These are phyloP conservation scores for Terrapene triunguis DNA, from an alignment of 2,113 vertebrate genomes.

Conservation along the genomic window DNA sequence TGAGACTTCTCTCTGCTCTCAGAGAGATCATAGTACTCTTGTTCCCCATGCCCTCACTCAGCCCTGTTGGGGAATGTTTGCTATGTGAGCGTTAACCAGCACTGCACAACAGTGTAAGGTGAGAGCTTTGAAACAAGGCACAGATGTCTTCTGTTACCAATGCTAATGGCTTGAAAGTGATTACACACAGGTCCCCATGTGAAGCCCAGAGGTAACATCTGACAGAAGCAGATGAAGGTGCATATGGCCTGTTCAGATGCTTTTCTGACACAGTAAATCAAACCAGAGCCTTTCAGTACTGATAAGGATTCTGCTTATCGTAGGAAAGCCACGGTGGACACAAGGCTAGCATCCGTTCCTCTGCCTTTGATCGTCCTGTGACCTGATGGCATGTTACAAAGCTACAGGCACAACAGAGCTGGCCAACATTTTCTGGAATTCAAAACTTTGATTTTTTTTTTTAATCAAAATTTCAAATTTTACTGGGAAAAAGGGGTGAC, in stretches of 20 bases:
- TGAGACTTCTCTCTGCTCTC: neutral
- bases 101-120: rapidly evolving
- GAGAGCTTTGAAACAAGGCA: neutral
- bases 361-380: rapidly evolving
- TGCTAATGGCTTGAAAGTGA: neutral
- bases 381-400: rapidly evolving
- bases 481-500: neutral
- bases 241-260: neutral
- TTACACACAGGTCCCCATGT: rapidly evolving
- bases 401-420: neutral
- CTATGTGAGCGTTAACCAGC: rapidly evolving
- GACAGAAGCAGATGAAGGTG: neutral
- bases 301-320: rapidly evolving
- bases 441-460: neutral
- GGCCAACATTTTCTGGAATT: rapidly evolving
- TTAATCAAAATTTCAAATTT: neutral
- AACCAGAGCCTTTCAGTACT: neutral
- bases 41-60: neutral
- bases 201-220: neutral
- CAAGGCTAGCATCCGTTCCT: rapidly evolving
- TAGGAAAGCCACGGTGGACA: neutral
- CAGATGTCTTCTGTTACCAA: rapidly evolving
- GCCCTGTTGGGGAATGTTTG: neutral
- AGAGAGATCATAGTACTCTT: no score
- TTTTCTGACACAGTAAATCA: rapidly evolving